A percentile compares a stretch with the other conserved stretches of the same genome.
These are phyloP conservation scores for Rhodeus uyekii DNA, from an alignment of 2,797 vertebrate species.

Conservation along the genomic window DNA sequence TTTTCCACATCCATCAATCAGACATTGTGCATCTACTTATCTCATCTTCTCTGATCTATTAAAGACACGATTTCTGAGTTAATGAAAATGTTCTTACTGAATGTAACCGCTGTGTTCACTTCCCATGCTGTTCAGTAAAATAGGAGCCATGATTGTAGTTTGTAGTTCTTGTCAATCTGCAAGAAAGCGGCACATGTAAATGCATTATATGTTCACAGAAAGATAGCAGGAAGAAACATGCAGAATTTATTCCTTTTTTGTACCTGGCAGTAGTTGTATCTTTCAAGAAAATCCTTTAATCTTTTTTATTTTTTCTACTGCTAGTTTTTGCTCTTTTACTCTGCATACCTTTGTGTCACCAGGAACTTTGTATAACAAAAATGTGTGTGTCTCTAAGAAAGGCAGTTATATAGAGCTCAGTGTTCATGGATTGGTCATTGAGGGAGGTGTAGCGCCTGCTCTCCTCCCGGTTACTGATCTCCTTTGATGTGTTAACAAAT, in stretches of 20 bases:
- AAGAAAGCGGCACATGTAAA: slow-evolving; percentile 29
- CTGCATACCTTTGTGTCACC: not conserved
- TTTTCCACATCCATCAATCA: not conserved
- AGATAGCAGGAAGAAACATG: not conserved
- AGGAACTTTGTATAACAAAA: not conserved
- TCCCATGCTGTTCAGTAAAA: slow-evolving; percentile 71
- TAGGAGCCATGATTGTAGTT: slow-evolving; percentile 70
- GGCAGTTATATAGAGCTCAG: slow-evolving; percentile 38
- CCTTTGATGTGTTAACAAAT: slow-evolving; percentile 13
- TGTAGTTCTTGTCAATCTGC: slow-evolving; percentile 29
- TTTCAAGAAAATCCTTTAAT: slow-evolving; percentile 4
- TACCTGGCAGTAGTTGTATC: not conserved
- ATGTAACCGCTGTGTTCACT: slow-evolving; percentile 70
- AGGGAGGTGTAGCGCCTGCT: slow-evolving; percentile 45
- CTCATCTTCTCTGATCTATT: not conserved
- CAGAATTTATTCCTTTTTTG: not conserved
- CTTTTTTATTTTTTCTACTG: slow-evolving; percentile 29
- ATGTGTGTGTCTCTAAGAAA: not conserved
- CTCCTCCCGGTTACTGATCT: not conserved
- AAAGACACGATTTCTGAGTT: not conserved
- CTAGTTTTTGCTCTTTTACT: slow-evolving; percentile 30
- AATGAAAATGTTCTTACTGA: slow-evolving; percentile 69
- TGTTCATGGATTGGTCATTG: slow-evolving; percentile 46
- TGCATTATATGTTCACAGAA: not conserved
- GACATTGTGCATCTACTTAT: not conserved